Evolutionary conservation across 1,140 invertebrate species (phyloP).

Genomic region (Cyrtorhinus lividipennis): DNA sequence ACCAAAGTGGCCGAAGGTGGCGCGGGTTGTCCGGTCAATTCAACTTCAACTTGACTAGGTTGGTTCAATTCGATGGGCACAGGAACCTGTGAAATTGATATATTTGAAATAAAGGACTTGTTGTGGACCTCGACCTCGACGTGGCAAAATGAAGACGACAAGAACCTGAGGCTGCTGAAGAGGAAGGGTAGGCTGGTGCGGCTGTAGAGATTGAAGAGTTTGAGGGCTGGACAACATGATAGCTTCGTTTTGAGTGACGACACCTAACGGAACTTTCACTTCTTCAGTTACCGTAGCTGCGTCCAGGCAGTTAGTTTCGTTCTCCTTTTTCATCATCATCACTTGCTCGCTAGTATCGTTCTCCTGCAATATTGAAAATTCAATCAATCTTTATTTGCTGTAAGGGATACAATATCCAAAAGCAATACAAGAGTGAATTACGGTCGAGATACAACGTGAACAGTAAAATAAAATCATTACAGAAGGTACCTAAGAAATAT

Average conservation of each 20-base stretch:
- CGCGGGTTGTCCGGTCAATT: slow-evolving; percentile 34
- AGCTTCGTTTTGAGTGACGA: neutral
- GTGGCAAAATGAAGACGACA: neutral
- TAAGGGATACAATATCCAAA: too few relatives aligned
- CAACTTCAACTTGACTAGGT: slow-evolving; percentile 30
- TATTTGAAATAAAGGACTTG: neutral
- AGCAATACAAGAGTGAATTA: too few relatives aligned
- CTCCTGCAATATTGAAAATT: neutral
- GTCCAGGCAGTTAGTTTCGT: neutral
- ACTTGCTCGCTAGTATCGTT: neutral
- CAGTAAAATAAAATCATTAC: too few relatives aligned
- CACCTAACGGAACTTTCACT: neutral
- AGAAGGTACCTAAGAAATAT: too few relatives aligned
- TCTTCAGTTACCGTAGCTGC: neutral
- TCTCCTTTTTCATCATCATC: neutral
- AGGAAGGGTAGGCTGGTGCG: neutral
- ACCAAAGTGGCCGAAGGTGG: slow-evolving; percentile 38
- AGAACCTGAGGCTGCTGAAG: neutral
- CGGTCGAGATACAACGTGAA: too few relatives aligned
- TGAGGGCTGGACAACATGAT: neutral
- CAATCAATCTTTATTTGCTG: too few relatives aligned
- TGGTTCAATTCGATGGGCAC: slow-evolving; percentile 3
- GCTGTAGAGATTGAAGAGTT: neutral
- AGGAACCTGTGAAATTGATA: slow-evolving; percentile 13
- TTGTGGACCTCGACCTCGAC: too few relatives aligned